Percentiles rank a stretch among this genome's conserved stretches.
Evolutionary conservation across 2,797 vertebrate species (phyloP).

Genomic region (Aselliscus stoliczkanus): DNA sequence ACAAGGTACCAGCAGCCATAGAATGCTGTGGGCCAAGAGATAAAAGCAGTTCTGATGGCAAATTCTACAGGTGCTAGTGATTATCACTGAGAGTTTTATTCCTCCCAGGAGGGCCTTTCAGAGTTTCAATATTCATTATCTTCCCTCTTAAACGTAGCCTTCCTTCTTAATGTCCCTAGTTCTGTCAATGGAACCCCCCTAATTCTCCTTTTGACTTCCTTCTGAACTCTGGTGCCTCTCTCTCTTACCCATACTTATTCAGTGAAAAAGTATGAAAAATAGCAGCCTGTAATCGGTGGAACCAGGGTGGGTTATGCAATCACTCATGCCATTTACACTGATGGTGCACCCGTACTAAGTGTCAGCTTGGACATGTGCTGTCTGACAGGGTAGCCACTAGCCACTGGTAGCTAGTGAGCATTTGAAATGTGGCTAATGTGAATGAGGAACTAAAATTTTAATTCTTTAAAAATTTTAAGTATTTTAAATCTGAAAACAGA

Average conservation of each 20-base stretch:
- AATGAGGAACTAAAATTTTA: not conserved
- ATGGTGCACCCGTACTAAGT: not conserved
- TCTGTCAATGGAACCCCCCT: not conserved
- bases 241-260: not conserved
- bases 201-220: not conserved
- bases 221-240: not conserved
- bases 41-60: not conserved
- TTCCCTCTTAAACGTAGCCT: not conserved
- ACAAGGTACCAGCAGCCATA: not conserved
- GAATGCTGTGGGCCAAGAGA: not conserved
- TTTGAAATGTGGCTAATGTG: not conserved
- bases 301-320: not conserved
- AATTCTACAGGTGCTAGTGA: not conserved
- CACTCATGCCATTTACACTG: not conserved
- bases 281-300: not conserved
- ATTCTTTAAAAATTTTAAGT: not conserved
- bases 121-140: not conserved
- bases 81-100: not conserved
- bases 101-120: not conserved
- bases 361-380: not conserved
- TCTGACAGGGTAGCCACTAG: not conserved
- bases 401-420: not conserved
- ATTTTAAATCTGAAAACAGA: slow-evolving; percentile 26
- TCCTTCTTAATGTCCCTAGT: not conserved
- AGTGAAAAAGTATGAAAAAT: not conserved